A percentile compares a stretch with the other conserved stretches of the same genome.
Conservation (phyloP, 2,797 vertebrate genomes). For the Gorsachius magnificus region DNA sequence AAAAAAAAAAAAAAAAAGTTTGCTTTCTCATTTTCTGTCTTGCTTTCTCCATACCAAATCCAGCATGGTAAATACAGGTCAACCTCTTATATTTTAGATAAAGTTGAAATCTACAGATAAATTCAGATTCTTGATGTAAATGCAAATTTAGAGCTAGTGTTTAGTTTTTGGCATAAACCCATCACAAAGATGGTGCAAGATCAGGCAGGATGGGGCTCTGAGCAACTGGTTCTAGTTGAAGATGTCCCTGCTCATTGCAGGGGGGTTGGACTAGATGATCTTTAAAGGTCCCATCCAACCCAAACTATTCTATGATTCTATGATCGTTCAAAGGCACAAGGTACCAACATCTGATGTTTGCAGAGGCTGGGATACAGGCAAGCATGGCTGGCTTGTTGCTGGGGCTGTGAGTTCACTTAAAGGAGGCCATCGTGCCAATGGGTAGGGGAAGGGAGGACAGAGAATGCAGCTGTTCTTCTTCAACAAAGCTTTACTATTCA, state of each 20-base stretch:
- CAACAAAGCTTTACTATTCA: constrained; percentile 21
- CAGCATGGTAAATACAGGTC: not conserved
- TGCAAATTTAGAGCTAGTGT: not conserved
- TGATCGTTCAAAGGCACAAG: not conserved
- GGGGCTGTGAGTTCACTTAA: not conserved
- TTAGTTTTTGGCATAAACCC: not conserved
- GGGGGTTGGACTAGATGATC: not conserved
- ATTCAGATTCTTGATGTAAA: not conserved
- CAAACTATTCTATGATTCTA: not conserved
- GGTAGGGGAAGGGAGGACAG: not conserved
- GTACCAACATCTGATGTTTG: not conserved
- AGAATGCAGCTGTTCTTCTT: constrained; percentile 29
- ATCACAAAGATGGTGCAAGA: not conserved
- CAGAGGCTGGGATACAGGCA: not conserved
- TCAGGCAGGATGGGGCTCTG: not conserved
- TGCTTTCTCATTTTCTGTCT: not conserved
- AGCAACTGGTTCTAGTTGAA: not conserved
- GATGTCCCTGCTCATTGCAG: not conserved
- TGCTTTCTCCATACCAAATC: not conserved
- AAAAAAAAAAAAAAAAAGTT: too few species aligned
- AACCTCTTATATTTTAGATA: not conserved
- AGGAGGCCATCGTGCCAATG: not conserved
- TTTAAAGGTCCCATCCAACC: not conserved
- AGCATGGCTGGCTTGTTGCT: not conserved
- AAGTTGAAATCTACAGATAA: not conserved